Conservation (phyloP, 2,113 vertebrate species). For the Ornithorhynchus anatinus region DNA sequence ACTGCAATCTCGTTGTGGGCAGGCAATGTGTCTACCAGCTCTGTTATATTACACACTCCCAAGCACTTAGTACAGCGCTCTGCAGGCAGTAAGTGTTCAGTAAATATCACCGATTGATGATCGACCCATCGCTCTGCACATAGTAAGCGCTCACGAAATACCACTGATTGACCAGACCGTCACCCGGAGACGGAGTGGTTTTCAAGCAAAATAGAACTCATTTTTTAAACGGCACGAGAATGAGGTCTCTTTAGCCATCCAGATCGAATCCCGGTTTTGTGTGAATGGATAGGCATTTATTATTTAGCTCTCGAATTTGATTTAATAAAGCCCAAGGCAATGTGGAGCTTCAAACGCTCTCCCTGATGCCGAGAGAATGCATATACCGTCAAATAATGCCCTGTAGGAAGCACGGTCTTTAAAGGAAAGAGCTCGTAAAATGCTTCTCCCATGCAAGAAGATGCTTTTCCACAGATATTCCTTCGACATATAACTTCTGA, state of each 20-base stretch:
- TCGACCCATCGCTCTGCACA: too few relatives aligned
- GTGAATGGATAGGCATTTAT: conserved; percentile 33
- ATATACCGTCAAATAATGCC: conserved; percentile 9
- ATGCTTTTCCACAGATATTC: background rate
- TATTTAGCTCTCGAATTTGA: conserved; percentile 29
- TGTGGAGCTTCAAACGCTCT: conserved; percentile 37
- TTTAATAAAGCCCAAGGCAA: conserved; percentile 48
- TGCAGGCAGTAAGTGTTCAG: too few relatives aligned
- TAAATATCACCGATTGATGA: too few relatives aligned
- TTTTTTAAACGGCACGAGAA: conserved; percentile 42
- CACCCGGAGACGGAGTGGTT: accelerated
- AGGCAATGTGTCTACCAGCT: too few relatives aligned
- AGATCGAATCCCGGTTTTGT: conserved; percentile 24
- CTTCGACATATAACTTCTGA: background rate
- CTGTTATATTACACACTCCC: too few relatives aligned
- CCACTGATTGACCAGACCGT: background rate
- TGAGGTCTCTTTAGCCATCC: background rate
- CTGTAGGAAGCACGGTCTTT: background rate
- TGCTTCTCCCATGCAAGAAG: background rate
- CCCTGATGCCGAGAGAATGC: conserved; percentile 8
- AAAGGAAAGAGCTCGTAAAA: background rate
- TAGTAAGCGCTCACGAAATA: too few relatives aligned
- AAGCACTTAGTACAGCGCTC: too few relatives aligned
- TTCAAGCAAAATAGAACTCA: conserved; percentile 15
- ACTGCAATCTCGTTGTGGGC: too few relatives aligned